Percentiles rank a stretch among this genome's conserved stretches.
Conservation (phyloP, 2,888 invertebrate species). For the Drosophila greeni region DNA sequence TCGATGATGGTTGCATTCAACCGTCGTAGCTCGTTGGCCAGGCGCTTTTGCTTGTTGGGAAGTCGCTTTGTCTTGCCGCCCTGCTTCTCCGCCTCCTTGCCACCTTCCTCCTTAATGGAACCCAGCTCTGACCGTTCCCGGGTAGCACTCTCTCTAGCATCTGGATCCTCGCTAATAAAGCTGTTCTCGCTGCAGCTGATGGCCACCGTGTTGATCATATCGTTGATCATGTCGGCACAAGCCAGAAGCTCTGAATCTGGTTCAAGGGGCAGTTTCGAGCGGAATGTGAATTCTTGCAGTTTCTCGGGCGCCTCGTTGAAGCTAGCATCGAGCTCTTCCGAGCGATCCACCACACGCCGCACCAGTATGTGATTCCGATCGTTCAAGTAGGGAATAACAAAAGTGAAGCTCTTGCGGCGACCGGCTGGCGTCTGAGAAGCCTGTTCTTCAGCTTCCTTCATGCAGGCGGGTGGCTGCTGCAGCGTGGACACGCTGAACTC, state of each 20-base stretch:
- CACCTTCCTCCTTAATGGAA: slow-evolving; percentile 35
- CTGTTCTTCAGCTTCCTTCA: slow-evolving; percentile 53
- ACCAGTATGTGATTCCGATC: slow-evolving; percentile 82
- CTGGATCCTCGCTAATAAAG: slow-evolving; percentile 75
- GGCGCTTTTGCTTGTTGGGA: slow-evolving; percentile 68
- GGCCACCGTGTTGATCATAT: slow-evolving; percentile 82
- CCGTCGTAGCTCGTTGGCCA: slow-evolving; percentile 81
- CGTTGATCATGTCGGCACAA: slow-evolving; percentile 79
- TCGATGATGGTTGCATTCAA: slow-evolving; percentile 85
- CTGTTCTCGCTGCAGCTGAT: slow-evolving; percentile 81
- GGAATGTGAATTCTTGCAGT: slow-evolving; percentile 69
- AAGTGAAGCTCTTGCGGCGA: slow-evolving; percentile 78
- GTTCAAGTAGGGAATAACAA: slow-evolving; percentile 82
- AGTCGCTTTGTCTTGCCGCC: slow-evolving; percentile 28
- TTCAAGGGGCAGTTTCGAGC: slow-evolving; percentile 41
- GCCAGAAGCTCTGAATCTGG: slow-evolving; percentile 46
- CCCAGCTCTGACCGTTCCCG: slow-evolving; percentile 16
- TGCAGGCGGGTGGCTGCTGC: slow-evolving; percentile 45
- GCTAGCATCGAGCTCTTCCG: slow-evolving; percentile 70
- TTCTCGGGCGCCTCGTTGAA: slow-evolving; percentile 57
- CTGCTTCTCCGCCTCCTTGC: slow-evolving; percentile 26
- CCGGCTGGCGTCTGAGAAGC: slow-evolving; percentile 56
- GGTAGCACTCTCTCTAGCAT: slow-evolving; percentile 26
- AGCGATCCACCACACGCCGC: slow-evolving; percentile 77
- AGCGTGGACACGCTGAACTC: slow-evolving; percentile 78